A percentile compares a stretch with the other conserved stretches of the same genome.
Conservation (phyloP, 2,113 vertebrate species). For the Danio rerio region DNA sequence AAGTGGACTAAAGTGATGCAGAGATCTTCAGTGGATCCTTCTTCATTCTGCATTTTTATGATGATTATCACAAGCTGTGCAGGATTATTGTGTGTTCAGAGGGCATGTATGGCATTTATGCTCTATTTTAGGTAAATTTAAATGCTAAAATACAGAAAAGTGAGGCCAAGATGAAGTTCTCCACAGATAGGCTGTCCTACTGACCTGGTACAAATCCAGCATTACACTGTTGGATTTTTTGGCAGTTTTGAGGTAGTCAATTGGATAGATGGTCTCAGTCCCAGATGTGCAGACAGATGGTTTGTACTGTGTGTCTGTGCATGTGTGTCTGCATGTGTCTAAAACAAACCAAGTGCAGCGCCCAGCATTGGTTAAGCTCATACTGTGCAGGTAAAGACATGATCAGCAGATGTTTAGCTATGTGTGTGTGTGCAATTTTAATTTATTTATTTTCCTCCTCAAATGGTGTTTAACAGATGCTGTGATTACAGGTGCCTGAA, state of each 20-base stretch:
- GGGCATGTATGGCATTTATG: not conserved
- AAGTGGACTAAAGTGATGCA: not conserved
- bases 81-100: not conserved
- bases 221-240: conserved; percentile 19
- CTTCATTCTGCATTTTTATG: not conserved
- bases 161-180: not conserved
- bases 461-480: conserved; percentile 29
- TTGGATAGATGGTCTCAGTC: conserved; percentile 24
- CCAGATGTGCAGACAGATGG: conserved; percentile 45
- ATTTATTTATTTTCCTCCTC: not conserved
- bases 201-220: conserved; percentile 20
- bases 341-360: not conserved
- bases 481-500: conserved; percentile 24
- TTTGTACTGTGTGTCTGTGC: conserved; percentile 14
- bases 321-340: not conserved
- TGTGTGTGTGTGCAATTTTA: not conserved
- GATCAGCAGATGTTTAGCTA: conserved; percentile 39
- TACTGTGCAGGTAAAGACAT: conserved; percentile 24
- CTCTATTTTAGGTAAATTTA: not conserved
- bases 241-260: conserved; percentile 3
- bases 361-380: not conserved
- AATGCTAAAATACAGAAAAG: not conserved
- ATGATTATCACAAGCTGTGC: not conserved
- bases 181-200: not conserved
- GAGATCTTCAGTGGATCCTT: conserved; percentile 14